Evolutionary conservation across 2,888 invertebrate species (phyloP).

Genomic region (Cataglyphis rosenhaueri): DNA sequence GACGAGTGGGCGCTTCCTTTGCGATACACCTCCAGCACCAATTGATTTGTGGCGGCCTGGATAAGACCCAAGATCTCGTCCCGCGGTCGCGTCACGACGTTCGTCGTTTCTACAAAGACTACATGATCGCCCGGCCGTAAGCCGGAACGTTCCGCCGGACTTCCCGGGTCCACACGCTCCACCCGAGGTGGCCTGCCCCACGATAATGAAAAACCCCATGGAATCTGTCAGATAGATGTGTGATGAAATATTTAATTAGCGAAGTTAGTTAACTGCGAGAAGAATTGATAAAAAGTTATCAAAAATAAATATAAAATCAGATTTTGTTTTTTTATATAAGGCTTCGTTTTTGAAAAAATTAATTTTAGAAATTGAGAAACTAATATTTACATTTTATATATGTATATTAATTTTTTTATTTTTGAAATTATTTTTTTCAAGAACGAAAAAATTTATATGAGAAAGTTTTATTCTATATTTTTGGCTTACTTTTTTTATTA

Average conservation of each 20-base stretch:
- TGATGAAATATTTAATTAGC: not conserved
- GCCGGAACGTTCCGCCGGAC: conserved; percentile 94
- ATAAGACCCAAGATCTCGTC: conserved; percentile 89
- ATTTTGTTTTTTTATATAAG: not conserved
- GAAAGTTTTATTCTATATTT: not conserved
- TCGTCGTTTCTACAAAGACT: conserved; percentile 94
- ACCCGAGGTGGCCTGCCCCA: conserved; percentile 96
- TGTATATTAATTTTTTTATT: not conserved
- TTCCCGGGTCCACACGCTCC: conserved; percentile 92
- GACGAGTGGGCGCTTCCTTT: conserved; percentile 77
- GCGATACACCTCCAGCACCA: conserved; percentile 83
- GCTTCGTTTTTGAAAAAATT: not conserved
- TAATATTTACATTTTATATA: not conserved
- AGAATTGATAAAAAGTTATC: not conserved
- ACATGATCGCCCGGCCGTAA: conserved; percentile 94
- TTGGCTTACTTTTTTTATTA: not conserved
- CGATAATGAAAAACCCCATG: conserved; percentile 93
- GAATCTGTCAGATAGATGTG: conserved; percentile 71
- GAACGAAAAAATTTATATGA: not conserved
- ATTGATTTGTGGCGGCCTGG: conserved; percentile 86
- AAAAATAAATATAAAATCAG: not conserved
- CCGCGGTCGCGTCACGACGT: conserved; percentile 93
- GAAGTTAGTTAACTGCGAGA: not conserved
- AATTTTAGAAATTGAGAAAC: not conserved
- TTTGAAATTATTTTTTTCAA: not conserved